Conservation (phyloP, 2,113 vertebrate genomes). For the Indri indri region DNA sequence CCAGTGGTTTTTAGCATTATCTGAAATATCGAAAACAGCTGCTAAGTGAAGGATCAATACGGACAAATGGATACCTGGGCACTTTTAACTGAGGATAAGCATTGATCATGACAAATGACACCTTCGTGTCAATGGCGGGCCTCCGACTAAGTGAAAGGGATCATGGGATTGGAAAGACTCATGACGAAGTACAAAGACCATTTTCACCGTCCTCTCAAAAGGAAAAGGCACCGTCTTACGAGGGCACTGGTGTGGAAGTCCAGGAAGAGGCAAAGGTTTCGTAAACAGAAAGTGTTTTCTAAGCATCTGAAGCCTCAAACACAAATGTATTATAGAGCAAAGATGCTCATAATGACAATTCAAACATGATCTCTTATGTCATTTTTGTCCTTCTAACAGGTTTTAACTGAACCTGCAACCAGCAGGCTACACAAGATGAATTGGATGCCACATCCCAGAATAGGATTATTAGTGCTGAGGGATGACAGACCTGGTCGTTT, state of each 20-base stretch:
- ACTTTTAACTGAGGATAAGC: neutral
- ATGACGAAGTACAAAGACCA: neutral
- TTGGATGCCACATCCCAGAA: neutral
- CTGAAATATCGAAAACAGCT: conserved; percentile 9
- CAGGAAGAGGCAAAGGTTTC: conserved; percentile 23
- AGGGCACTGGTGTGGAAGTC: neutral
- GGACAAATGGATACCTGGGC: neutral
- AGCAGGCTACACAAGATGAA: neutral
- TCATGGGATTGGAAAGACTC: neutral
- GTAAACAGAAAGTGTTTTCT: neutral
- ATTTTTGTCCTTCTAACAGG: neutral
- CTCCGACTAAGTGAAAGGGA: conserved; percentile 29
- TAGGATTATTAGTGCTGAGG: neutral
- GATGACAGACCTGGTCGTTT: neutral
- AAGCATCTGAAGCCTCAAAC: neutral
- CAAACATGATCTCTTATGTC: neutral
- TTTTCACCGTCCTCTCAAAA: neutral
- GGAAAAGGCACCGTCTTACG: neutral
- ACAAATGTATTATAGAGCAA: neutral
- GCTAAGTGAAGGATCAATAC: neutral
- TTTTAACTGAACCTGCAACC: conserved; percentile 27
- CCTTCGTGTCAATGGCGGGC: neutral
- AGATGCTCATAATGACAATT: neutral
- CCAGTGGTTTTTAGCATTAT: neutral
- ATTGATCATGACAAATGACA: neutral